Percentiles rank a stretch among this genome's conserved stretches.
phyloP scores from a whole-genome alignment of 2,888 invertebrate genomes.

The Dromius quadrimaculatus region DNA sequence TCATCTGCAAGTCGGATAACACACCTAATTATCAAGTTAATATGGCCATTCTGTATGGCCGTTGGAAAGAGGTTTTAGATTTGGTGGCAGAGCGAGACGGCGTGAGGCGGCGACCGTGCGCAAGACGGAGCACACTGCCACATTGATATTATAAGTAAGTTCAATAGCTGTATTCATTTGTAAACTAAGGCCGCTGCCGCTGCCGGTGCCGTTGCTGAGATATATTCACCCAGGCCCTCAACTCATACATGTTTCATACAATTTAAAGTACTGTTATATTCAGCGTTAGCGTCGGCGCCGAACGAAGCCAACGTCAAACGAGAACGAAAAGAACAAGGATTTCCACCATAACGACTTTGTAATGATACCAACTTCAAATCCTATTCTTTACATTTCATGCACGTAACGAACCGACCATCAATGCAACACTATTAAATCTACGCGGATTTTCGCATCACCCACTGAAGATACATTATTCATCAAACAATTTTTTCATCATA shows the following conservation, averaged over 20 bases:
- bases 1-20: conserved; percentile 93
- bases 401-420: conserved; percentile 3
- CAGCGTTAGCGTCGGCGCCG: conserved; percentile 57
- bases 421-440: not conserved
- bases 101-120: conserved; percentile 58
- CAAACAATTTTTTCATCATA: not conserved
- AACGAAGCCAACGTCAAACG: conserved; percentile 12
- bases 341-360: conserved; percentile 50
- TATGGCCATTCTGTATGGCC: conserved; percentile 82
- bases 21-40: conserved; percentile 92
- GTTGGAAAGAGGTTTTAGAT: conserved; percentile 68
- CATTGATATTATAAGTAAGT: conserved; percentile 80
- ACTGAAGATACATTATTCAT: conserved; percentile 9
- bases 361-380: conserved; percentile 35
- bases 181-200: conserved; percentile 70
- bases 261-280: conserved; percentile 70
- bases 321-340: conserved; percentile 29
- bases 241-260: conserved; percentile 73
- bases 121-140: conserved; percentile 65
- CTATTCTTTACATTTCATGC: conserved; percentile 43
- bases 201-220: conserved; percentile 51
- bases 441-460: conserved; percentile 11
- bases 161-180: conserved; percentile 80
- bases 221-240: conserved; percentile 65
- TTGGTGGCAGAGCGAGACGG: conserved; percentile 66